Evolutionary conservation across 2,888 invertebrate genomes (phyloP).

Genomic region (Halictus ligatus): DNA sequence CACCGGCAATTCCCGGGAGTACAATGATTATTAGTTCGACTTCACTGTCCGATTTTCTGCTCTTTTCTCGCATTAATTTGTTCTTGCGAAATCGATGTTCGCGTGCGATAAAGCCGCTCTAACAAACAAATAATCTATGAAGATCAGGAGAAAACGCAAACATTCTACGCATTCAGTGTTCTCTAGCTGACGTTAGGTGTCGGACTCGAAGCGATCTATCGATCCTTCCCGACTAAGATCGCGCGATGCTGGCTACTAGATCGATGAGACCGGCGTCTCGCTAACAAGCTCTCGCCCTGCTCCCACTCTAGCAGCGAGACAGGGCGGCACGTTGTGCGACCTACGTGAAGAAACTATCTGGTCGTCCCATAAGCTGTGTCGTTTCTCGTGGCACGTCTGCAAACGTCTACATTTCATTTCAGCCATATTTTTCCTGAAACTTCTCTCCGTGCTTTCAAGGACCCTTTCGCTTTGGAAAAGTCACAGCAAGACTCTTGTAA

Average conservation of each 20-base stretch:
- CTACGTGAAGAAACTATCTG: constrained; percentile 25
- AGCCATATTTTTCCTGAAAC: too few relatives aligned
- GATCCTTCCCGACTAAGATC: not conserved
- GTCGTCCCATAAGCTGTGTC: not conserved
- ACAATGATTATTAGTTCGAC: not conserved
- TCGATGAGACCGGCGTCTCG: not conserved
- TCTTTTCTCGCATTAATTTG: not conserved
- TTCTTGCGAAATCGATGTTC: not conserved
- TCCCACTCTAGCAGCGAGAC: constrained; percentile 37
- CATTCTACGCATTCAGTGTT: constrained; percentile 49
- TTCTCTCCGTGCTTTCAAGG: too few relatives aligned
- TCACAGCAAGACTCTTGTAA: not conserved
- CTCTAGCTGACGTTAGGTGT: constrained; percentile 32
- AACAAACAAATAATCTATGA: not conserved
- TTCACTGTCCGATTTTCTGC: not conserved
- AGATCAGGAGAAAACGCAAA: not conserved
- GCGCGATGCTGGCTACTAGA: constrained; percentile 4
- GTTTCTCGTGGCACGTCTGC: not conserved
- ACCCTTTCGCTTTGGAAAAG: not conserved
- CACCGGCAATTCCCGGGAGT: not conserved
- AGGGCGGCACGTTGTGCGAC: constrained; percentile 16
- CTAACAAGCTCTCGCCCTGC: constrained; percentile 52
- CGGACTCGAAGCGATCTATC: constrained; percentile 38
- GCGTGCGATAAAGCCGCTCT: constrained; percentile 1
- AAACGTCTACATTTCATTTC: not conserved